Evolutionary conservation across 2,113 vertebrate species (phyloP).

Genomic region (Tapirus terrestris): DNA sequence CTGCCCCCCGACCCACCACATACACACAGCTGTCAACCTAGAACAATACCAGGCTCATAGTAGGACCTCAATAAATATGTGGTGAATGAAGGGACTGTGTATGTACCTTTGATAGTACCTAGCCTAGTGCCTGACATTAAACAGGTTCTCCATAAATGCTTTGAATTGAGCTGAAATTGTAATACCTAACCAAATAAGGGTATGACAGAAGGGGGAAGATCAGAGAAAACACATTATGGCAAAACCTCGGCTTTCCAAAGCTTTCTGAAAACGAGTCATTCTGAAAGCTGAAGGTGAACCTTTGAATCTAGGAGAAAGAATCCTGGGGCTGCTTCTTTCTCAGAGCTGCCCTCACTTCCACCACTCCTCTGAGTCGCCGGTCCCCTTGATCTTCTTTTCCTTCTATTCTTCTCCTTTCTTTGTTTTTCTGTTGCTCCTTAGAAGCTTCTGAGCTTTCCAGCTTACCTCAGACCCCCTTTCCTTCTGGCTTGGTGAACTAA

Average conservation of each 20-base stretch:
- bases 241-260: neutral
- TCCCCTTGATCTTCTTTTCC: neutral
- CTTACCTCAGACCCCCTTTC: neutral
- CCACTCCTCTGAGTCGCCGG: neutral
- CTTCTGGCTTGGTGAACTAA: neutral
- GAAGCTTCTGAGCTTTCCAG: neutral
- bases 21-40: neutral
- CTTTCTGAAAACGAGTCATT: constrained; percentile 15
- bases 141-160: neutral
- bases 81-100: neutral
- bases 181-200: neutral
- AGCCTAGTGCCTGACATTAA: neutral
- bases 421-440: neutral
- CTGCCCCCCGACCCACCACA: neutral
- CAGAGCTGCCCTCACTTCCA: neutral
- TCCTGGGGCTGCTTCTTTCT: neutral
- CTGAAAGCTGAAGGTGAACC: neutral
- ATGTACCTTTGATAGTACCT: neutral
- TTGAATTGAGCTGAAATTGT: neutral
- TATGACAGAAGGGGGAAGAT: neutral
- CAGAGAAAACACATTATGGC: neutral
- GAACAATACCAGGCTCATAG: neutral
- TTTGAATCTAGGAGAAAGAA: constrained; percentile 6
- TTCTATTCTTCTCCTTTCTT: neutral
- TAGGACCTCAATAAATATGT: neutral